Conservation (phyloP, 1,140 invertebrate species). For the Drosophila pectinifera region DNA sequence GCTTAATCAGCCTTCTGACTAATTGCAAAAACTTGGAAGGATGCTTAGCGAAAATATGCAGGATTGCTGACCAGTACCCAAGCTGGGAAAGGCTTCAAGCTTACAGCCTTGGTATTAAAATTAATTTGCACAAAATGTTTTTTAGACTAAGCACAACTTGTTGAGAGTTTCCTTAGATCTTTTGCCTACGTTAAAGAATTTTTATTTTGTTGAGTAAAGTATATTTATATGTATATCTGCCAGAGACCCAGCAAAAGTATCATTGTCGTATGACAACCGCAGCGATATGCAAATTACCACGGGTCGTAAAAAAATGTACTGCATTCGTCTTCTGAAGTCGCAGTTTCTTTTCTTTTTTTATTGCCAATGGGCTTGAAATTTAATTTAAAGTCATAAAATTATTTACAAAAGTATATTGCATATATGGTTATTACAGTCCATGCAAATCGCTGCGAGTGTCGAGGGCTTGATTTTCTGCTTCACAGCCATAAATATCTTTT, state of each 20-base stretch:
- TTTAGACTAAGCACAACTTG: neutral
- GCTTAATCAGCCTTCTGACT: slow-evolving; percentile 69
- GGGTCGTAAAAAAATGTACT: slow-evolving; percentile 26
- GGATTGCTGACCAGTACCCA: neutral
- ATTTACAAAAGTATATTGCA: slow-evolving; percentile 56
- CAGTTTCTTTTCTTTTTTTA: slow-evolving; percentile 17
- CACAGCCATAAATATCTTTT: slow-evolving; percentile 40
- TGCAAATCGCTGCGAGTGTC: slow-evolving; percentile 45
- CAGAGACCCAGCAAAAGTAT: slow-evolving; percentile 44
- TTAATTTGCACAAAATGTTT: too few relatives aligned
- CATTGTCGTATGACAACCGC: slow-evolving; percentile 19
- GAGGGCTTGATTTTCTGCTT: slow-evolving; percentile 44
- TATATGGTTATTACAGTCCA: slow-evolving; percentile 48
- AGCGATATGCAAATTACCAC: slow-evolving; percentile 63
- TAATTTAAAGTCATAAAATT: slow-evolving; percentile 68
- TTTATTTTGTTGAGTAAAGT: too few relatives aligned
- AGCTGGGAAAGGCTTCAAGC: neutral
- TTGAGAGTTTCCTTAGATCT: too few relatives aligned
- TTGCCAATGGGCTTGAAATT: slow-evolving; percentile 59
- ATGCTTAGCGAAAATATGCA: slow-evolving; percentile 21
- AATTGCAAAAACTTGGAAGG: slow-evolving; percentile 50
- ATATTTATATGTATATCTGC: too few relatives aligned
- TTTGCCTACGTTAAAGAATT: too few relatives aligned
- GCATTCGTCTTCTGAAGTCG: too few relatives aligned
- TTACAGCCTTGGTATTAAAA: neutral